Percentiles rank a stretch among this genome's conserved stretches.
These are phyloP conservation scores for Pteromalus puparum DNA, from an alignment of 1,140 invertebrate genomes.

Conservation along the genomic window DNA sequence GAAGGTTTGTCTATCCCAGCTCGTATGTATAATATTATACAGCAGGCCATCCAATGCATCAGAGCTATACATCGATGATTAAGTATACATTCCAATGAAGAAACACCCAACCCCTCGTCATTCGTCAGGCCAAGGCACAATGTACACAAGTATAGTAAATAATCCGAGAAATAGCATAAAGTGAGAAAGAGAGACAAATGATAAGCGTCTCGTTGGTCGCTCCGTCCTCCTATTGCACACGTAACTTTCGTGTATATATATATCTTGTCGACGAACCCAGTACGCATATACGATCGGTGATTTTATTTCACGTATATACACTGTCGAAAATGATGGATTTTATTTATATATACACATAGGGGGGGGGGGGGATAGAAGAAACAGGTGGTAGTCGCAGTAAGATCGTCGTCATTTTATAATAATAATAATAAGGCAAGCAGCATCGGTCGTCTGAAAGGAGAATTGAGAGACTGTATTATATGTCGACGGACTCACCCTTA, in stretches of 20 bases:
- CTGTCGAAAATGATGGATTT: background rate
- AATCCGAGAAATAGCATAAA: background rate
- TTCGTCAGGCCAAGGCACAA: constrained; percentile 3
- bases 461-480: constrained; percentile 12
- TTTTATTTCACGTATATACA: constrained; percentile 12
- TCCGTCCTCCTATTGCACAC: background rate
- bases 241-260: background rate
- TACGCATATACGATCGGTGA: background rate
- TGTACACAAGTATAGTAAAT: background rate
- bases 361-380: background rate
- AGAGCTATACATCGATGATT: background rate
- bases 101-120: background rate
- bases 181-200: constrained; percentile 14
- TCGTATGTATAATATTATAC: constrained; percentile 4
- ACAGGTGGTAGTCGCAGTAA: constrained; percentile 9
- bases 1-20: constrained; percentile 5
- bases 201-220: constrained; percentile 52
- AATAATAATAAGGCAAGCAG: constrained; percentile 11
- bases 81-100: constrained; percentile 6
- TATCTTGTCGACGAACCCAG: background rate
- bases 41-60: background rate
- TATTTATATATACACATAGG: constrained; percentile 3
- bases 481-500: constrained; percentile 82
- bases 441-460: constrained; percentile 44
- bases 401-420: constrained; percentile 31